Conservation (phyloP, 2,113 vertebrate species). For the Pteropus alecto region DNA sequence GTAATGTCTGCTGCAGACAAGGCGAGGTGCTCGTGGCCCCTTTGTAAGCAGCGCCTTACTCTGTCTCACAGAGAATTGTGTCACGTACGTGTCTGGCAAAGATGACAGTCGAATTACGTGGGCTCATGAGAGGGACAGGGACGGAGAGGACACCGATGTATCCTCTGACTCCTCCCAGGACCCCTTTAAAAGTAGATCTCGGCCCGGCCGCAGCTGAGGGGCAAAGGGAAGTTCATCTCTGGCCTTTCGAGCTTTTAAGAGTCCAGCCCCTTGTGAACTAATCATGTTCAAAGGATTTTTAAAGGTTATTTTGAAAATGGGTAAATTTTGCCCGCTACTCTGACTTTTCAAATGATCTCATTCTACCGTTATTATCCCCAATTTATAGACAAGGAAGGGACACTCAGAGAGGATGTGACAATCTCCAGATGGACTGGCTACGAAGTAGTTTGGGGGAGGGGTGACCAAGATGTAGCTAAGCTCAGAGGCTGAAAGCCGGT, state of each 20-base stretch:
- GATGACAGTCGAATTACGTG: too few relatives aligned
- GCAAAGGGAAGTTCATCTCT: background rate
- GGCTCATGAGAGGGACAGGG: accelerated
- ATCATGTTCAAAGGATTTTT: background rate
- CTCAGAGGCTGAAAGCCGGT: background rate
- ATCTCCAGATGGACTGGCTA: background rate
- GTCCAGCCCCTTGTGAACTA: background rate
- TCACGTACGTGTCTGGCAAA: too few relatives aligned
- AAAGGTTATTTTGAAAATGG: background rate
- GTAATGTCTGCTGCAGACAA: too few relatives aligned
- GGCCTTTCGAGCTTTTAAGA: background rate
- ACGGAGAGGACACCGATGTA: background rate
- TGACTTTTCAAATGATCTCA: background rate
- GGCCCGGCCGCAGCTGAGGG: background rate
- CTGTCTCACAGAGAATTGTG: too few relatives aligned
- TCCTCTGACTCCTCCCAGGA: background rate
- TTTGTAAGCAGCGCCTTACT: background rate
- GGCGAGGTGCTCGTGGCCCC: too few relatives aligned
- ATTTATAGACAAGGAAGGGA: background rate
- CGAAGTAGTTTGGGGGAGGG: background rate
- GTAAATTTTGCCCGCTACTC: background rate
- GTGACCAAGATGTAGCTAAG: background rate
- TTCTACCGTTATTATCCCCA: background rate
- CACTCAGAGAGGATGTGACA: background rate
- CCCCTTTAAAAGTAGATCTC: background rate